Evolutionary conservation across 30 jellyfish, hydroid and myxozoan species (phyloP), one percentile per base, ranked within the genome.

Genomic region (Turritopsis dohrnii): DNA sequence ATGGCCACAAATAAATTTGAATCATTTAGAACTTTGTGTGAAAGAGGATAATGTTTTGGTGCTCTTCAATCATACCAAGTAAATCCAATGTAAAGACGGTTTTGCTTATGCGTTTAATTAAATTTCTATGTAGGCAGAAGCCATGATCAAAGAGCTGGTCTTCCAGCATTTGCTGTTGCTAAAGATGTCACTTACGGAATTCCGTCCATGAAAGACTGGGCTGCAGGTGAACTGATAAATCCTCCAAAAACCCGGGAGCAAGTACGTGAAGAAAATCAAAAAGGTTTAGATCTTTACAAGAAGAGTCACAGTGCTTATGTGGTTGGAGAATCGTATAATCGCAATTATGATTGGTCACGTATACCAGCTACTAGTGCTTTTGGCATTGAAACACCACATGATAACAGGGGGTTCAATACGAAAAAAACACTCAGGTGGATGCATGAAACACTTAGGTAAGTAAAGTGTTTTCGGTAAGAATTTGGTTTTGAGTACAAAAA

Each of bases 341-440:
- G 99, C 71, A 71, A 66, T 28, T 94, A 94, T 76, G 87, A 94
- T 85, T 94, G 99, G 99, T 85, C 96, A 25, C 87, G 89, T 27
- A 54, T 94, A 22, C 96, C 99, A 18, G 84, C 82, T 54, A 72
- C 94, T 54, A 94, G 96, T 82, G 72, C 76, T 29, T 94, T 94
- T 89, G 99, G 99, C 9, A 82, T 85, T 20, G 99, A 88, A 52
- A 94, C 99, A 13, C 99, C 99, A 28, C 99, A 94, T 83, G 99
- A 94, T 69, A 94, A 85, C 84, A 71, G 99, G 52, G 99, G 99
- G 8, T 81, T 84, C 21, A 94, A 94, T 84, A 89, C 83, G 29
- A 89, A 89, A 73, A 88, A 86, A 75, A 72, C 99, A n/a, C 72
- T 94, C 82, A 83, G 88, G 26, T 94, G 99, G 99, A 81, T 88